Base-by-base conservation (phyloP, 2,888 invertebrate genomes). In the Plemyria rubiginata region DNA sequence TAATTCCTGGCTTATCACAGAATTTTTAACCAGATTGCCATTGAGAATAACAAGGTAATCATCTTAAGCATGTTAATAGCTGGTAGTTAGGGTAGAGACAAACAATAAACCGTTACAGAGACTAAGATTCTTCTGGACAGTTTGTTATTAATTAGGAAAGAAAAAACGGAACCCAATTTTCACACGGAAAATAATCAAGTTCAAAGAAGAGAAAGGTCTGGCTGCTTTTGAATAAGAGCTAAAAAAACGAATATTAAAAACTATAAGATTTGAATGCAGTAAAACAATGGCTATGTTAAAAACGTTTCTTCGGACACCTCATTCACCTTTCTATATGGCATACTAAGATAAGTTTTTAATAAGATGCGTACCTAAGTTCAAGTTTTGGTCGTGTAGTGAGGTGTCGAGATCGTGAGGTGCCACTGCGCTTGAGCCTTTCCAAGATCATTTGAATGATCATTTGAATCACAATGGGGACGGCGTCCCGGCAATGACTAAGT, bases 351-450 rank as follows among this genome's bases (percentile, higher is more conserved):
- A 38, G 36, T 38, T 38, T n/a, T 16, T 75, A 80, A 76, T 74
- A 67, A 62, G 70, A 77, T 79, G 73, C 74, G 70, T 68, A 16
- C 9, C 16, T 45, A 69, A 71, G 73, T 62, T 55, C 67, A 62
- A 70, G 57, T 69, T 73, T 75, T 74, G 66, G 74, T 66, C 66
- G 70, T 71, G 75, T 74, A 74, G 75, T 77, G 79, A 90, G 89
- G 90, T 90, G 91, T 84, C 88, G 90, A 90, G 86, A 80, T 85
- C 79, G 77, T 73, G 78, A 88, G 55, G 75, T 90, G 91, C 91
- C 90, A 90, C 91, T 79, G 90, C 77, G 80, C 81, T 86, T 83
- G 81, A 78, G 68, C 73, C 79, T 78, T 81, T 79, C 74, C 78
- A 74, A 78, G 76, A 76, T 80, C 79, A 86, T 89, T 88, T 88